These are phyloP conservation scores for Zonitis immaculata DNA, from an alignment of 2,888 invertebrate genomes.

Conservation along the genomic window DNA sequence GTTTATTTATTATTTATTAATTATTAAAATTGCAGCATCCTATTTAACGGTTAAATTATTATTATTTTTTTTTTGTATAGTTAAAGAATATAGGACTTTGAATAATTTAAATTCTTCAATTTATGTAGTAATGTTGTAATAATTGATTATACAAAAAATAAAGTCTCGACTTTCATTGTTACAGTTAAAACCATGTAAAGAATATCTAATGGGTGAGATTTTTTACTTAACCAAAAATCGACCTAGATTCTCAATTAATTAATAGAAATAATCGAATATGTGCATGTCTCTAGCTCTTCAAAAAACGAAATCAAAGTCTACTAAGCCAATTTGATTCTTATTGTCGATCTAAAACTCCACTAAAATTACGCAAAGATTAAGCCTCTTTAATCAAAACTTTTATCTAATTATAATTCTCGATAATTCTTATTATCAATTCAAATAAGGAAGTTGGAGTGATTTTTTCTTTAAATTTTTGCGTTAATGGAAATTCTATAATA, in stretches of 20 bases:
- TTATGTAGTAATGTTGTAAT: neutral
- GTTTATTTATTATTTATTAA: neutral
- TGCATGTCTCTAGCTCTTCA: no score
- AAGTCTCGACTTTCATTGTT: conserved; percentile 21
- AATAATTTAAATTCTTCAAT: neutral
- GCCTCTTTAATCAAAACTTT: no score
- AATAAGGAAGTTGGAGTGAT: no score
- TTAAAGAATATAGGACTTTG: neutral
- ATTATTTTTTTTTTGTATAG: neutral
- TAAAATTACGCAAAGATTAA: no score
- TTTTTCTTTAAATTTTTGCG: no score
- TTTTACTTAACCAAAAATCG: neutral
- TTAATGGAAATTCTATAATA: no score
- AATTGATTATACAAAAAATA: conserved; percentile 1
- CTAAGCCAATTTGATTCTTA: no score
- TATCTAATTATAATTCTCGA: no score
- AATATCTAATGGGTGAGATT: conserved; percentile 6
- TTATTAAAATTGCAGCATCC: neutral
- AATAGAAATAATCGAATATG: neutral
- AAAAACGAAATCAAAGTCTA: no score
- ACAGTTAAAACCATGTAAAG: conserved; percentile 24
- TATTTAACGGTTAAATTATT: neutral
- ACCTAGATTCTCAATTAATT: neutral
- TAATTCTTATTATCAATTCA: no score
- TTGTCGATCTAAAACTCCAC: no score